phyloP scores from a whole-genome alignment of 2,797 vertebrate species.

The Lophius americanus region DNA sequence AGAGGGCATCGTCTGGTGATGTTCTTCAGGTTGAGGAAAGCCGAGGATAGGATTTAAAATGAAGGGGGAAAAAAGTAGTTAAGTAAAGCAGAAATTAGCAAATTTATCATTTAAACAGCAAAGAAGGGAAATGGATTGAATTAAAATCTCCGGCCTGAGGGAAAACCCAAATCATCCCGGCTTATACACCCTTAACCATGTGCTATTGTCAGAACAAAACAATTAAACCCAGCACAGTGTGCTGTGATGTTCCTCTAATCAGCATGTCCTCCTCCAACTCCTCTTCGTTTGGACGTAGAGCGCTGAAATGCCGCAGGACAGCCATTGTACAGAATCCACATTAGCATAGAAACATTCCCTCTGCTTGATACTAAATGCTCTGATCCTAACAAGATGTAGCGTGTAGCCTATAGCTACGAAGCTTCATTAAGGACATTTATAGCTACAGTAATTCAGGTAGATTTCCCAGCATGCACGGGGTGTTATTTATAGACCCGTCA shows the following conservation, averaged over 20 bases:
- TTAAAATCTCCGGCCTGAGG: conserved; percentile 17
- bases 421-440: conserved; percentile 52
- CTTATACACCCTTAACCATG: conserved; percentile 21
- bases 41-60: too few relatives aligned
- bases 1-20: too few relatives aligned
- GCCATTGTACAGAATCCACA: conserved; percentile 31
- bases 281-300: conserved; percentile 33
- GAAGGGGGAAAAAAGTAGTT: background rate
- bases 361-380: conserved; percentile 24
- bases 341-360: conserved; percentile 31
- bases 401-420: background rate
- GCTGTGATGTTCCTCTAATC: conserved; percentile 35
- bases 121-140: conserved; percentile 1
- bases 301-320: conserved; percentile 38
- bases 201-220: conserved; percentile 48
- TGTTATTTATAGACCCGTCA: conserved; percentile 69
- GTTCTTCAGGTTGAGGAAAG: too few relatives aligned
- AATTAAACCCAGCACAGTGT: conserved; percentile 29
- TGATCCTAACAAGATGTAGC: background rate
- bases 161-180: conserved; percentile 7
- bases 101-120: conserved; percentile 8
- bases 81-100: conserved; percentile 4
- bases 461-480: conserved; percentile 19
- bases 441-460: conserved; percentile 51
- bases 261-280: conserved; percentile 33